Evolutionary conservation across 2,888 invertebrate species (phyloP).

Genomic region (Trichopria drosophilae): DNA sequence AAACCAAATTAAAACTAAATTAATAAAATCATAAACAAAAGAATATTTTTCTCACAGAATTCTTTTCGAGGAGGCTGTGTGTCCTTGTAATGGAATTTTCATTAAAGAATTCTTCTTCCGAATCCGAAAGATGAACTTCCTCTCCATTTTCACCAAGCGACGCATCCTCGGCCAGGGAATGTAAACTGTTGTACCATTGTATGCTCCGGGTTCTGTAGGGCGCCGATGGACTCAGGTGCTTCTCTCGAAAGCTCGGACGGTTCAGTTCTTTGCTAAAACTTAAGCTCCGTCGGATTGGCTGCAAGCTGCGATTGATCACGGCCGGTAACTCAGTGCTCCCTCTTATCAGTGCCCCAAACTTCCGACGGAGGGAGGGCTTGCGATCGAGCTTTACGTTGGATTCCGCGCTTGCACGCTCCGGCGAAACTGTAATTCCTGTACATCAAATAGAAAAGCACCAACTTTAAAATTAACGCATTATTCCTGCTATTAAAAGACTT

Average conservation of each 20-base stretch:
- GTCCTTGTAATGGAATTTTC: constrained; percentile 41
- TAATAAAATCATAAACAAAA: not conserved
- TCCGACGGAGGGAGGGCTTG: constrained; percentile 48
- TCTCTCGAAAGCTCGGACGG: constrained; percentile 35
- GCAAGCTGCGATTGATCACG: constrained; percentile 50
- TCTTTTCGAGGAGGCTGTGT: constrained; percentile 45
- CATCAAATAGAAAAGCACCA: no score
- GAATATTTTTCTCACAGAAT: constrained; percentile 40
- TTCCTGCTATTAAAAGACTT: no score
- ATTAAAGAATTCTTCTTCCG: constrained; percentile 21
- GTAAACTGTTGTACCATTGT: constrained; percentile 54
- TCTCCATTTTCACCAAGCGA: constrained; percentile 35
- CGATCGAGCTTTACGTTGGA: constrained; percentile 42
- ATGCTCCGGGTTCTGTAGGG: constrained; percentile 43
- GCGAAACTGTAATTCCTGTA: no score
- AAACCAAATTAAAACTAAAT: no score
- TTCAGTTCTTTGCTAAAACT: constrained; percentile 53
- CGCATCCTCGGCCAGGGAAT: constrained; percentile 50
- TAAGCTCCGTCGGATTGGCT: constrained; percentile 50
- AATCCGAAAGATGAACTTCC: constrained; percentile 3
- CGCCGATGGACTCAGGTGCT: constrained; percentile 28
- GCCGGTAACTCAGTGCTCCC: constrained; percentile 52
- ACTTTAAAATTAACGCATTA: no score
- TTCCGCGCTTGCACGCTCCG: no score
- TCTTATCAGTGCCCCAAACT: constrained; percentile 48